Evolutionary conservation across 2,797 vertebrate genomes (phyloP).

Genomic region (Coluber constrictor): DNA sequence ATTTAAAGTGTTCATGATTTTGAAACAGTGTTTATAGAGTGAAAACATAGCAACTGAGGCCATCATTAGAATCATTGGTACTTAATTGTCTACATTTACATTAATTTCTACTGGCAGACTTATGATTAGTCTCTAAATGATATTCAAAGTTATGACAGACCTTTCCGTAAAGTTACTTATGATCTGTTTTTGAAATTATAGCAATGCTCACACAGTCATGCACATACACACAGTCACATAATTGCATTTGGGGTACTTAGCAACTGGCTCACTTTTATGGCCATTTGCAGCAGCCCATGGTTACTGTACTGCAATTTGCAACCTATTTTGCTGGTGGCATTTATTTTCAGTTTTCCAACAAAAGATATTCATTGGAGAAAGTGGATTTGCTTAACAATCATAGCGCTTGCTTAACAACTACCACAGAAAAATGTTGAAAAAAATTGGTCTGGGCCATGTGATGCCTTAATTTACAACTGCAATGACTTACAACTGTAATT

Average conservation of each 20-base stretch:
- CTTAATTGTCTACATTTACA: background rate
- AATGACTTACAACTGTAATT: background rate
- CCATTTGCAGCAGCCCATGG: background rate
- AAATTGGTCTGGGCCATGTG: background rate
- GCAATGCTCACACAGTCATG: background rate
- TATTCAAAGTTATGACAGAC: background rate
- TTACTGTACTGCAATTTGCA: background rate
- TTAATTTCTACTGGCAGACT: accelerated
- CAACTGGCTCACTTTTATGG: background rate
- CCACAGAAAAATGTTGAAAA: background rate
- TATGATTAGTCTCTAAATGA: background rate
- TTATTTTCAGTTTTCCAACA: background rate
- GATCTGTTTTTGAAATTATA: background rate
- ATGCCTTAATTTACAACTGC: background rate
- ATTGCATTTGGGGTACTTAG: background rate
- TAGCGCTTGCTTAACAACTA: background rate
- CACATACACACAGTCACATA: background rate
- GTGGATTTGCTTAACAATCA: background rate
- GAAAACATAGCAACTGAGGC: background rate
- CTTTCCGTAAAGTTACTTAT: background rate
- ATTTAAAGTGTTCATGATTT: background rate
- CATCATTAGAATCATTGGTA: background rate
- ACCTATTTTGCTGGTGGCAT: background rate
- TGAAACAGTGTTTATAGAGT: background rate
- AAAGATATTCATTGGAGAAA: background rate